Evolutionary conservation across 2,888 invertebrate species (phyloP), one percentile per base, ranked within the genome.

Genomic region (Junonia oenone): DNA sequence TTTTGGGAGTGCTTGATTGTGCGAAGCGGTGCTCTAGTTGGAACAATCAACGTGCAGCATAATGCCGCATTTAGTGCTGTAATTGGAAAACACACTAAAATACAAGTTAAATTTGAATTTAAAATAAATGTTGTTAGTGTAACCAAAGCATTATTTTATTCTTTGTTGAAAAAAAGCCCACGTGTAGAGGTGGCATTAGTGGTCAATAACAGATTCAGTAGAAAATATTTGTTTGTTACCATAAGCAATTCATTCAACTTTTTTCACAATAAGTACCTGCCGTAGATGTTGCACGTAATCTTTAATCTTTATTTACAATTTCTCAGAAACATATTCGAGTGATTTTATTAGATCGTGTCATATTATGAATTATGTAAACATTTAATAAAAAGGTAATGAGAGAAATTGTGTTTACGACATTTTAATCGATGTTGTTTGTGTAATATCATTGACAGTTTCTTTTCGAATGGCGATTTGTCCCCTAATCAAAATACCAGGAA

Each of bases 401-500:
- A 68, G 58, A 64, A 66, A 67, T 64, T 57, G 63, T 62, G 64
- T 67, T 58, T 58, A 56, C 53, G 43, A 63, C 40, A 59, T 62
- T 60, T 62, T 68, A 68, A 72, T 68, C 67, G 65, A 68, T 77
- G 74, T 79, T 83, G 79, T 83, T 84, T 83, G 78, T 81, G 78
- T 81, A 79, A 78, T 72, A 74, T 77, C 69, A 72, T 76, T 84
- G 84, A 81, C 86, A 84, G 81, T 81, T 81, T 83, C 68, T 68
- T 81, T 82, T 84, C 79, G 81, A 86, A 87, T 86, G 84, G 84
- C 83, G 81, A 81, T 84, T 80, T 81, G 80, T 73, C 75, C 69
- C 82, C 76, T 75, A 66, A 68, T 75, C 81, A 82, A 83, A 88
- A 84, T 90, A 90, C 90, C 86, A 89, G 89, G 90, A 90, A 91